Conservation (phyloP, 2,888 invertebrate genomes). For the Chrysina gloriosa region DNA sequence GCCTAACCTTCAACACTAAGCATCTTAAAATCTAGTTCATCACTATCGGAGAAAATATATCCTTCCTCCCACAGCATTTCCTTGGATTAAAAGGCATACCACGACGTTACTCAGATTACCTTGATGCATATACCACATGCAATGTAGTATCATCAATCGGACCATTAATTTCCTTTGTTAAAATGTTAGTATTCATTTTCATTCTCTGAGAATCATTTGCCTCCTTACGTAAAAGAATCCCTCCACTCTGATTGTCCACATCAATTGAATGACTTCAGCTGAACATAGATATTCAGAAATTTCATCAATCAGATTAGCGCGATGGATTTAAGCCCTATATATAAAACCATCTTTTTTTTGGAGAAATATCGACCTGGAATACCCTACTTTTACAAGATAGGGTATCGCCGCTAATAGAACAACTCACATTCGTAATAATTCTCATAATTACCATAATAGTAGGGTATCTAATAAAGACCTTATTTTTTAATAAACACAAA, state of each 20-base stretch:
- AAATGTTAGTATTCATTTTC: constrained; percentile 71
- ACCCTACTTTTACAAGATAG: constrained; percentile 72
- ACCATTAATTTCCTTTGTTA: constrained; percentile 72
- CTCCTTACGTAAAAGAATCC: constrained; percentile 67
- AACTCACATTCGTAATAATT: constrained; percentile 73
- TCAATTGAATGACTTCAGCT: constrained; percentile 73
- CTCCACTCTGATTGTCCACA: constrained; percentile 66
- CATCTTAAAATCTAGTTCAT: constrained; percentile 78
- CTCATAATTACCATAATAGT: constrained; percentile 73
- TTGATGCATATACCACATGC: constrained; percentile 74
- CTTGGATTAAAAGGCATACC: constrained; percentile 78
- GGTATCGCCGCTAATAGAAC: constrained; percentile 74
- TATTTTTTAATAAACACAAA: constrained; percentile 70
- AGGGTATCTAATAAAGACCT: constrained; percentile 68
- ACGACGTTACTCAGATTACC: constrained; percentile 81
- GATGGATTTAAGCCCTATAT: constrained; percentile 76
- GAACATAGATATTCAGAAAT: constrained; percentile 73
- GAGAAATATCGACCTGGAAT: constrained; percentile 73
- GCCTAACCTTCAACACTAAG: constrained; percentile 70
- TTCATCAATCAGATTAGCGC: constrained; percentile 70
- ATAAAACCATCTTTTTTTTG: constrained; percentile 74
- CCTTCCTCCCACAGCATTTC: constrained; percentile 85
- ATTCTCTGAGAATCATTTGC: constrained; percentile 73
- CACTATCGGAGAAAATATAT: constrained; percentile 80
- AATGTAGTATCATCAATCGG: constrained; percentile 77